Conservation (phyloP, 2,797 vertebrate genomes). For the Falco rusticolus region DNA sequence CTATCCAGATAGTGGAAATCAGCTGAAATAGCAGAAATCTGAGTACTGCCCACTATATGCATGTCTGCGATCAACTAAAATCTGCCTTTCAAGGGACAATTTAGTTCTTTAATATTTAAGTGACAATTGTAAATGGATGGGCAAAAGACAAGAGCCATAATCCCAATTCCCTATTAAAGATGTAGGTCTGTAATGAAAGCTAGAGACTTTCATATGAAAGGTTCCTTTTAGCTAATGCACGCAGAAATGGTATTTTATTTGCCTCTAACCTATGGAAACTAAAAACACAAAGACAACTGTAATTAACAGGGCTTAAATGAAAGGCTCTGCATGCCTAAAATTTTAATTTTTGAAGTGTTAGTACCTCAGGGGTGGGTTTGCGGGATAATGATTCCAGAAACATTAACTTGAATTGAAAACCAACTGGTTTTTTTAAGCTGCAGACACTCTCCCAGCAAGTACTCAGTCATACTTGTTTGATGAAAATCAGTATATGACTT, state of each 20-base stretch:
- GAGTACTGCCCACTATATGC: neutral
- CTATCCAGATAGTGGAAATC: neutral
- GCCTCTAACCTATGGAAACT: neutral
- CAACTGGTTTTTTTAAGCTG: neutral
- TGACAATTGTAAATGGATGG: neutral
- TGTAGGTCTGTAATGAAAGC: neutral
- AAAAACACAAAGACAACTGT: neutral
- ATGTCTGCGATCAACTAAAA: neutral
- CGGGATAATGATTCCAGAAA: neutral
- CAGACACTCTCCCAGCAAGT: neutral
- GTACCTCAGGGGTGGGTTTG: neutral
- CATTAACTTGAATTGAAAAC: neutral
- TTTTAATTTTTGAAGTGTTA: neutral
- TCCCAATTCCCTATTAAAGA: neutral
- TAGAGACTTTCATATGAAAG: neutral
- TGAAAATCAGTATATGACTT: neutral
- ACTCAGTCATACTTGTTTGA: neutral
- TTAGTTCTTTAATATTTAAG: neutral
- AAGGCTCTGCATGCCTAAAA: neutral
- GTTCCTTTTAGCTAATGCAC: neutral
- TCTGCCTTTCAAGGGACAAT: neutral
- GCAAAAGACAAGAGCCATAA: neutral
- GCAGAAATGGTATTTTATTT: neutral
- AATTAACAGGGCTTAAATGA: neutral
- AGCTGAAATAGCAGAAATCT: neutral